Conservation (phyloP, 2,888 invertebrate species). For the Drosophila longiperda region DNA sequence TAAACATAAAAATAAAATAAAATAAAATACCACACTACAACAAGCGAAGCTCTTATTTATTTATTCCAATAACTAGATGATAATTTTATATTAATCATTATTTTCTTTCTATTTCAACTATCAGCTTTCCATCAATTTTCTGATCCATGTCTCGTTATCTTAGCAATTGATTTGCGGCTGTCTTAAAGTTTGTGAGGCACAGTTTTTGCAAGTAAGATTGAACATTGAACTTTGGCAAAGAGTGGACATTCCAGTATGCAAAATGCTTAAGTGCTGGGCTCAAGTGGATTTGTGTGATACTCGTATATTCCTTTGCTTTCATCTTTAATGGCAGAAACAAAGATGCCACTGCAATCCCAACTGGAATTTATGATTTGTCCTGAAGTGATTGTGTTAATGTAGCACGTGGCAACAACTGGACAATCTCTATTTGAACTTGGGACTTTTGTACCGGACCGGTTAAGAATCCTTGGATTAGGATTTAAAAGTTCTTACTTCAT, state of each 20-base stretch:
- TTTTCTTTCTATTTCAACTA: not conserved
- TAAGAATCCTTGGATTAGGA: not conserved
- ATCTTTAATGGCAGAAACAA: not conserved
- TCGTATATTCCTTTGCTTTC: not conserved
- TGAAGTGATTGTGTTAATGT: not conserved
- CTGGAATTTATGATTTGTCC: conserved; percentile 3
- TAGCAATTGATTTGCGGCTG: not conserved
- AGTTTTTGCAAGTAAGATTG: not conserved
- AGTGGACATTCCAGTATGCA: not conserved
- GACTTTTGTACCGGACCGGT: not conserved
- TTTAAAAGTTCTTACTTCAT: not conserved
- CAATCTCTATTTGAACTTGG: not conserved
- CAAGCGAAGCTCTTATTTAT: not conserved
- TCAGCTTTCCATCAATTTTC: not conserved
- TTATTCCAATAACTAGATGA: not conserved
- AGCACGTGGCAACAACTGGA: not conserved
- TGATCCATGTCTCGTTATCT: not conserved
- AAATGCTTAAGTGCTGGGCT: not conserved
- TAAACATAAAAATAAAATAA: no score
- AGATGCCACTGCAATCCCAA: not conserved
- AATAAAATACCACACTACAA: not conserved
- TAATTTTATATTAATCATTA: not conserved
- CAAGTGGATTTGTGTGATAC: not conserved
- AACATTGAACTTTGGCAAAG: not conserved
- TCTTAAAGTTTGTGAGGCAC: not conserved